phyloP scores from a whole-genome alignment of 1,140 invertebrate species.

The Bombus ignitus region DNA sequence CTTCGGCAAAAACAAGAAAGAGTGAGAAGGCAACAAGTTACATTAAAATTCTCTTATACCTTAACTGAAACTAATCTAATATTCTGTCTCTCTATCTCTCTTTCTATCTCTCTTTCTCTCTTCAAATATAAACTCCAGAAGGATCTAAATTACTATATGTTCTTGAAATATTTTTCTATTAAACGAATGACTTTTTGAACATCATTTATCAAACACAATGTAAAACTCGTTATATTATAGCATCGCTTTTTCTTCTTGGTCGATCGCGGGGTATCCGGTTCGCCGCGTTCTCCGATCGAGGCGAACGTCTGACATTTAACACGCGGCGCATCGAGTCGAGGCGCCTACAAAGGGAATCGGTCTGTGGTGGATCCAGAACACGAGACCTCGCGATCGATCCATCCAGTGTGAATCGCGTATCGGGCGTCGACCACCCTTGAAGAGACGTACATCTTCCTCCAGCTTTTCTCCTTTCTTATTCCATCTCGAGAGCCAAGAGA shows the following conservation, averaged over 20 bases:
- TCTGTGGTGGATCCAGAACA: slow-evolving; percentile 16
- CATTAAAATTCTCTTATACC: too few species aligned
- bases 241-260: background rate
- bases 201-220: background rate
- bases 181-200: too few species aligned
- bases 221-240: slow-evolving; percentile 1
- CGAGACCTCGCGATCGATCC: slow-evolving; percentile 41
- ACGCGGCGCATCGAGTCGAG: slow-evolving; percentile 11
- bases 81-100: too few species aligned
- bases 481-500: background rate
- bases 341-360: slow-evolving; percentile 37
- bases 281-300: background rate
- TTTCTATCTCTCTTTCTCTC: too few species aligned
- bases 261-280: slow-evolving; percentile 21
- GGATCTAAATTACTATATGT: too few species aligned
- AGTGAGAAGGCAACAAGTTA: too few species aligned
- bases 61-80: too few species aligned
- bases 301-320: slow-evolving; percentile 46
- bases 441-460: slow-evolving; percentile 49
- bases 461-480: background rate
- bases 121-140: too few species aligned
- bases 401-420: slow-evolving; percentile 49
- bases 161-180: too few species aligned
- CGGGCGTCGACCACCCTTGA: slow-evolving; percentile 41
- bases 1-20: too few species aligned